phyloP scores from a whole-genome alignment of 2,113 vertebrate species.

The Sphaerodactylus townsendi region DNA sequence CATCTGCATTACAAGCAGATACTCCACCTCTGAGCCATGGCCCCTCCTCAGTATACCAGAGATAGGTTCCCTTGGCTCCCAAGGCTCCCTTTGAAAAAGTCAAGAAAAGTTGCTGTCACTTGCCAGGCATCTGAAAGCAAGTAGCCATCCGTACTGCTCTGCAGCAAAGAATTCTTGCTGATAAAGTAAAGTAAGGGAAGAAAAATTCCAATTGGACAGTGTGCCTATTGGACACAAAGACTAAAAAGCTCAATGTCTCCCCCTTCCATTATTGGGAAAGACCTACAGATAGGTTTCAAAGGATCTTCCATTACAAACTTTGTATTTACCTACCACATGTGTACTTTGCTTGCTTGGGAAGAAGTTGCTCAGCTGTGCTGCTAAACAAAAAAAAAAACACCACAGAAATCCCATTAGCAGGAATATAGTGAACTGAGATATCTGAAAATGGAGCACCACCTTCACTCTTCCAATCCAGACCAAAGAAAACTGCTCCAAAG shows the following conservation, averaged over 20 bases:
- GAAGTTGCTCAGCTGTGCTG: no score
- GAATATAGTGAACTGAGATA: not conserved
- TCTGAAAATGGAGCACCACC: not conserved
- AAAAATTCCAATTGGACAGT: slow-evolving; percentile 15
- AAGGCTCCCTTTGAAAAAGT: not conserved
- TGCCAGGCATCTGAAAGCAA: not conserved
- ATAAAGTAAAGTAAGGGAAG: not conserved
- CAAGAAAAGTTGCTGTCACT: not conserved
- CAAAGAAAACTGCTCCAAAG: not conserved
- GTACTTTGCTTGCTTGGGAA: no score
- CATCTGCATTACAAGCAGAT: no score
- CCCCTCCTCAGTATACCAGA: not conserved
- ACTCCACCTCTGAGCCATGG: no score
- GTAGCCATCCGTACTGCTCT: not conserved
- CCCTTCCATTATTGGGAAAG: not conserved
- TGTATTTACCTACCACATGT: no score
- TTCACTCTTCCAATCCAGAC: not conserved
- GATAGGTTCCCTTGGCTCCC: not conserved
- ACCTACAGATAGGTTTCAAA: not conserved
- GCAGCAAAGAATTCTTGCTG: not conserved
- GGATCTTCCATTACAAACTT: not conserved
- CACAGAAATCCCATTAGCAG: not conserved
- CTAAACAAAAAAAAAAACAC: no score
- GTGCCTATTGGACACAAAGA: not conserved
- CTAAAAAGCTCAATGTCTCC: not conserved